Base-by-base conservation (phyloP, 1,140 invertebrate genomes). In the Nasonia giraulti region DNA sequence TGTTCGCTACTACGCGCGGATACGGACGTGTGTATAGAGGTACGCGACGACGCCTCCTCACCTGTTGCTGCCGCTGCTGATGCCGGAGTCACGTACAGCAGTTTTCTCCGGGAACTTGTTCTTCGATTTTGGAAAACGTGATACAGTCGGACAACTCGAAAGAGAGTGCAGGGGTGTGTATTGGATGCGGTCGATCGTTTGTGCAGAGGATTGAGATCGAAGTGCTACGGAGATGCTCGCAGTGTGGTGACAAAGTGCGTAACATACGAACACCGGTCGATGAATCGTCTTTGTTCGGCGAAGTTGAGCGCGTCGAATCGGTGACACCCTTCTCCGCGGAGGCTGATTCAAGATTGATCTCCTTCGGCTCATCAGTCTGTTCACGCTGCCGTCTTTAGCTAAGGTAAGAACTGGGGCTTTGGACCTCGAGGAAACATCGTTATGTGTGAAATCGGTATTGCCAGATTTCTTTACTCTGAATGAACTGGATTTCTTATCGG, bases 321-420 rank as follows among this genome's bases (percentile, higher is more conserved):
- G 69, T 12, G 69, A 73, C 27, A 73, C 69, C 33, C 12, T 8
- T 7, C 33, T 4, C 10, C 27, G 23, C 50, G 17, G 47, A 27
- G 23, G 76, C 31, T 71, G 12, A 27, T 47, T 40, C 74, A 78
- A 40, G 8, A 78, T 83, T 78, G 40, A 83, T n/a, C 62, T 69
- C 2, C 23, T 50, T 27, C 47, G 62, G 62, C 68, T 44, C 71
- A 12, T 80, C 33, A 44, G 20, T 44, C 66, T 89, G 74, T 83
- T 88, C 89, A 89, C 90, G 88, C 91, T 92, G 91, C 90, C 90
- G 88, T 89, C 90, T 89, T 87, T 88, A 89, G 87, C 85, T 81
- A 89, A 92, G 92, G 92, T 92, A 88, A 92, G 89, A 78, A 12
- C 27, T 1, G 37, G n/a, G n/a, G 33, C 33, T 37, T 37, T 37